These are phyloP conservation scores for Osmerus mordax DNA, from an alignment of 2,113 vertebrate genomes.

Conservation along the genomic window DNA sequence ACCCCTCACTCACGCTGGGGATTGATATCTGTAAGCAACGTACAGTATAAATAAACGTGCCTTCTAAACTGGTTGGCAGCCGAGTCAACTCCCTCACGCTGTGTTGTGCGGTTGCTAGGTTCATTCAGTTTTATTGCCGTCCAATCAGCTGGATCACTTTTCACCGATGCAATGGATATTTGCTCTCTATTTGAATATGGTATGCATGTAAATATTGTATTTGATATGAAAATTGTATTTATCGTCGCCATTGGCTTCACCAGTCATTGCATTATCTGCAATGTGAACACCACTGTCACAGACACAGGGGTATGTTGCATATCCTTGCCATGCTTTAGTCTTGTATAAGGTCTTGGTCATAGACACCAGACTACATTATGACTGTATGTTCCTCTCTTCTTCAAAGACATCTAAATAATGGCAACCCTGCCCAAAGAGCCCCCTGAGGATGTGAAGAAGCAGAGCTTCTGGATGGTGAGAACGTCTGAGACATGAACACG, in stretches of 20 bases:
- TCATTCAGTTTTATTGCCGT: not conserved
- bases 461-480: constrained; percentile 80
- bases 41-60: constrained; percentile 47
- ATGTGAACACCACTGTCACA: not conserved
- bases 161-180: no score
- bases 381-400: constrained; percentile 22
- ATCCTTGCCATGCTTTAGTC: not conserved
- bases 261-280: not conserved
- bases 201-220: no score
- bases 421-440: constrained; percentile 61
- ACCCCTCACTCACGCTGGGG: constrained; percentile 40
- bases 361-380: not conserved
- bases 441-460: constrained; percentile 58
- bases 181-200: no score
- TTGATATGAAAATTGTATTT: no score
- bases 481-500: not conserved
- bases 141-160: no score
- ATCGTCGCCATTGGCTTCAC: no score
- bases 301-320: not conserved
- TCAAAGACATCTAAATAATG: constrained; percentile 55
- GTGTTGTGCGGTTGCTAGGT: not conserved
- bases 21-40: constrained; percentile 14
- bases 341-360: no score
- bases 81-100: not conserved
- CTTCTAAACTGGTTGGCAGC: not conserved